Conservation (phyloP, 2,888 invertebrate species). For the Phortica magna region DNA sequence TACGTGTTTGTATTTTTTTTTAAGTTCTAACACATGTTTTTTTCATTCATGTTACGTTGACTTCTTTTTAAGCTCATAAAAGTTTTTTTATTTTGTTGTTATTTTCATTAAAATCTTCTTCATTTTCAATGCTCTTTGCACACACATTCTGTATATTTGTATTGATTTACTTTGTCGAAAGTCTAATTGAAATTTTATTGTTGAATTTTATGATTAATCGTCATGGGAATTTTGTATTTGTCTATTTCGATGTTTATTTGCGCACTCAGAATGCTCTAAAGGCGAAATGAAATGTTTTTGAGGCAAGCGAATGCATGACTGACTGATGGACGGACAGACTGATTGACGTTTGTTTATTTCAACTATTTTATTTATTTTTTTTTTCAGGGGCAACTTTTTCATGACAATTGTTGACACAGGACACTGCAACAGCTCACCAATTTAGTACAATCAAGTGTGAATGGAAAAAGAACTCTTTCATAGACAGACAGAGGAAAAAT, state of each 20-base stretch:
- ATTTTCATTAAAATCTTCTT: neutral
- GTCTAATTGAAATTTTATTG: slow-evolving; percentile 67
- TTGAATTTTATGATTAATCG: slow-evolving; percentile 66
- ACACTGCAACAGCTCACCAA: neutral
- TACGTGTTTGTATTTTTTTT: neutral
- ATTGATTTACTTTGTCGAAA: slow-evolving; percentile 9
- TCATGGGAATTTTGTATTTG: slow-evolving; percentile 55
- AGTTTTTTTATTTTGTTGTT: neutral
- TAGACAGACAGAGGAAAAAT: too few relatives aligned
- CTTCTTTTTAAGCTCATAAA: neutral
- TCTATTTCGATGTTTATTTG: slow-evolving; percentile 22
- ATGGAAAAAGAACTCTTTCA: too few relatives aligned
- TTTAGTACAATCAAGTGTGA: too few relatives aligned
- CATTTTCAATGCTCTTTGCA: neutral
- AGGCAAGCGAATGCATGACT: neutral
- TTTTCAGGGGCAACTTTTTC: neutral
- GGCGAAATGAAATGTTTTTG: neutral
- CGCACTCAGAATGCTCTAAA: neutral
- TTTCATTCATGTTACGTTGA: neutral
- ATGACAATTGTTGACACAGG: neutral
- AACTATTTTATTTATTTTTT: neutral
- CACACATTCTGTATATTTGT: neutral
- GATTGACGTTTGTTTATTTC: slow-evolving; percentile 18
- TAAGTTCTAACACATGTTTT: neutral
- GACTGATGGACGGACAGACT: neutral